These are phyloP conservation scores for Cebus imitator DNA, from an alignment of 2,113 vertebrate genomes.

Conservation along the genomic window DNA sequence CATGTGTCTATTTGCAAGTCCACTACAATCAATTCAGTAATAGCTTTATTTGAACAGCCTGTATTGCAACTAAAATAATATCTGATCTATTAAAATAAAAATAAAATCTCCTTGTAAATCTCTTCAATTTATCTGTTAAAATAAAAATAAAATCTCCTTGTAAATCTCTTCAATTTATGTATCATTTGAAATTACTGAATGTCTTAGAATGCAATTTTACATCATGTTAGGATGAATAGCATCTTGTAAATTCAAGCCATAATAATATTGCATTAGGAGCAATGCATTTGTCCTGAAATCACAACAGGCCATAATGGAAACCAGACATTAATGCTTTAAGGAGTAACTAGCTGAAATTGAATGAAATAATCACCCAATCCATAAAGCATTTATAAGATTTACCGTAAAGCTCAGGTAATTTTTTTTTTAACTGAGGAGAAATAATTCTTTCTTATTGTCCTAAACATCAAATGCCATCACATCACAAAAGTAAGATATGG, in stretches of 20 bases:
- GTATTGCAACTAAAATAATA: neutral
- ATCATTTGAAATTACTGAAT: constrained; percentile 37
- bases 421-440: constrained; percentile 58
- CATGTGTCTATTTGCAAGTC: neutral
- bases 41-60: constrained; percentile 34
- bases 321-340: constrained; percentile 65
- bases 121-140: neutral
- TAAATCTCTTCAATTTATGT: constrained; percentile 31
- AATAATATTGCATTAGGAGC: constrained; percentile 54
- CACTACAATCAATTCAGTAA: neutral
- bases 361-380: constrained; percentile 69
- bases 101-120: constrained; percentile 7
- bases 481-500: constrained; percentile 66
- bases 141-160: neutral
- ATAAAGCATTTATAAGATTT: constrained; percentile 66
- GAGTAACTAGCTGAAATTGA: constrained; percentile 62
- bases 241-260: constrained; percentile 55
- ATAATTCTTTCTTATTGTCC: constrained; percentile 58
- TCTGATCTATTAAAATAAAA: constrained; percentile 32
- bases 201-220: constrained; percentile 41
- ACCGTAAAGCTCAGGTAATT: constrained; percentile 33
- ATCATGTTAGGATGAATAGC: constrained; percentile 31
- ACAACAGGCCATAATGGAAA: constrained; percentile 71
- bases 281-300: constrained; percentile 64
- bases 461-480: constrained; percentile 69